Conservation (phyloP, 1,140 invertebrate genomes). For the Antheraea pernyi region DNA sequence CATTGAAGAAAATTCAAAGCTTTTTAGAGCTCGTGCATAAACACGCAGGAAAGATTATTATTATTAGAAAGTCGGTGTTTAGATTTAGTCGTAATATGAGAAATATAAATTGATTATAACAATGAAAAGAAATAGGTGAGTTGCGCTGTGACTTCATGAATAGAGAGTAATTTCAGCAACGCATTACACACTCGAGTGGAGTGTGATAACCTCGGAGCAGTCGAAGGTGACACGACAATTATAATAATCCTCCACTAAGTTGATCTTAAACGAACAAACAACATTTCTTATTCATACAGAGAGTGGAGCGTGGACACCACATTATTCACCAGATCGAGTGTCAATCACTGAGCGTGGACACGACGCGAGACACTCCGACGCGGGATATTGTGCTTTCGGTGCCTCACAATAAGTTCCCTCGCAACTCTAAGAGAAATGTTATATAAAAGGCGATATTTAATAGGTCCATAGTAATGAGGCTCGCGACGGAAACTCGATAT, state of each 20-base stretch:
- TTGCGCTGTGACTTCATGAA: neutral
- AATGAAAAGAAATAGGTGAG: too few relatives aligned
- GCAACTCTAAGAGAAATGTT: neutral
- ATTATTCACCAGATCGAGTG: constrained; percentile 8
- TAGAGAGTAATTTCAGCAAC: neutral
- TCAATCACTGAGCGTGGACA: neutral
- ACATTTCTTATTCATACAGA: constrained; percentile 4
- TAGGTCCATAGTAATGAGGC: constrained; percentile 54
- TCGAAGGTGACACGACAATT: constrained; percentile 11
- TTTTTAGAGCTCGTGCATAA: too few relatives aligned
- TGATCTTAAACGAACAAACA: constrained; percentile 7
- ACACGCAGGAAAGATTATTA: too few relatives aligned
- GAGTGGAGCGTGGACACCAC: constrained; percentile 15
- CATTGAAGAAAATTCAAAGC: too few relatives aligned
- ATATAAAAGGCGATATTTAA: constrained; percentile 23
- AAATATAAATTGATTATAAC: neutral
- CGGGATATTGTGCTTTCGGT: neutral
- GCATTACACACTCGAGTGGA: neutral
- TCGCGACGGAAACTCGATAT: constrained; percentile 30
- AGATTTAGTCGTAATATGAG: neutral
- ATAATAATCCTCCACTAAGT: constrained; percentile 5
- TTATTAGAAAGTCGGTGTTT: too few relatives aligned
- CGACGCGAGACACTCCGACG: neutral
- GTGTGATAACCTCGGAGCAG: neutral
- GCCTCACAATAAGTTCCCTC: neutral